A percentile compares a stretch with the other conserved stretches of the same genome.
phyloP scores from a whole-genome alignment of 1,140 invertebrate genomes.

The Drosophila santomea region DNA sequence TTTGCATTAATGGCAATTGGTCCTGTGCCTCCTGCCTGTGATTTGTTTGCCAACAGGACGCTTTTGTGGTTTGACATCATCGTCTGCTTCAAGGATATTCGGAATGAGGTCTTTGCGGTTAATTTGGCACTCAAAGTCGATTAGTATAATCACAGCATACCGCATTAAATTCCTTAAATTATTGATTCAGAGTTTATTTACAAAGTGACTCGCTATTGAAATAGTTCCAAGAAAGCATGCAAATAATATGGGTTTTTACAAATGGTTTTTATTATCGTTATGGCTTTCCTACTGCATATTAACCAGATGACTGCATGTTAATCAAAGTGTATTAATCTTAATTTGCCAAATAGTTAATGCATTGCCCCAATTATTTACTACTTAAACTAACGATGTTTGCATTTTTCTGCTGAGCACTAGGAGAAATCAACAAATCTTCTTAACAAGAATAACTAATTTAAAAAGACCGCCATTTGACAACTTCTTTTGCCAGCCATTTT shows the following conservation, averaged over 20 bases:
- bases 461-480: neutral
- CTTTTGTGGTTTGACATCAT: constrained; percentile 25
- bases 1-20: constrained; percentile 38
- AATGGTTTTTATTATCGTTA: neutral
- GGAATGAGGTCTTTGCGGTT: constrained; percentile 31
- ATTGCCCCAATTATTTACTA: no score
- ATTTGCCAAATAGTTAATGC: neutral
- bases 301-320: no score
- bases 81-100: constrained; percentile 24
- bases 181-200: neutral
- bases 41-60: constrained; percentile 39
- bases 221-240: neutral
- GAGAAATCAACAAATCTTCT: neutral
- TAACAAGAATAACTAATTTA: neutral
- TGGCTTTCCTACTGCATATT: neutral
- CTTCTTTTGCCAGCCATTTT: constrained; percentile 6
- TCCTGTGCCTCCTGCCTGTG: constrained; percentile 7
- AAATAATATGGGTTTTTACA: neutral
- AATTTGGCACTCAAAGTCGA: constrained; percentile 4
- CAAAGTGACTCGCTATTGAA: no score
- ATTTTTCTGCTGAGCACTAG: neutral
- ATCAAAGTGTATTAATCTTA: neutral
- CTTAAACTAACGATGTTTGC: no score
- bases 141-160: constrained; percentile 23
- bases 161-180: neutral